A percentile compares a stretch with the other conserved stretches of the same genome.
phyloP scores from a whole-genome alignment of 2,797 vertebrate genomes.

The Cyprinodon diabolis region DNA sequence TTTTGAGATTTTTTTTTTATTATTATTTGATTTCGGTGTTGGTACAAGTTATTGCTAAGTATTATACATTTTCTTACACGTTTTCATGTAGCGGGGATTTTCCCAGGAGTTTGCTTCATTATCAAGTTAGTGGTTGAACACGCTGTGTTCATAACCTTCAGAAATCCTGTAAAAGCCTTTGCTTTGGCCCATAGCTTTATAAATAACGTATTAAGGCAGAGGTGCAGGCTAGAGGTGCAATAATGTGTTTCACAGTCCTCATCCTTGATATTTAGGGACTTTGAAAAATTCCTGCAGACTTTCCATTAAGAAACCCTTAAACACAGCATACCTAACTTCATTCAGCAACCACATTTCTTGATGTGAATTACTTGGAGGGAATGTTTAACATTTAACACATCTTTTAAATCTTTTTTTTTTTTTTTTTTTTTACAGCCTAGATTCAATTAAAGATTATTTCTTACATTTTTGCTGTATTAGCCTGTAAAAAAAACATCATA shows the following conservation, averaged over 20 bases:
- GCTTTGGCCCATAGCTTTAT: slow-evolving; percentile 15
- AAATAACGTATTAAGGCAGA: slow-evolving; percentile 25
- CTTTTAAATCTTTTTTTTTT: background rate
- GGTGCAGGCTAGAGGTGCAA: background rate
- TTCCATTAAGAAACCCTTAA: background rate
- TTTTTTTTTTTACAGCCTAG: background rate
- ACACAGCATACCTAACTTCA: background rate
- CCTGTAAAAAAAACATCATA: background rate
- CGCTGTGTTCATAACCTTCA: slow-evolving; percentile 21
- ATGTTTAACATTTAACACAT: background rate
- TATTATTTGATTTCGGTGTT: background rate
- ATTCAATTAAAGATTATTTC: slow-evolving; percentile 1
- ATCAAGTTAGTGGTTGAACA: slow-evolving; percentile 3
- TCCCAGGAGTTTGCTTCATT: slow-evolving; percentile 1
- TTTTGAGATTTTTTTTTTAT: background rate
- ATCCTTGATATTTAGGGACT: background rate
- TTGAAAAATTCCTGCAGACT: slow-evolving; percentile 5
- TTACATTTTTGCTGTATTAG: background rate
- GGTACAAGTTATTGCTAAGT: background rate
- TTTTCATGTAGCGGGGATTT: background rate
- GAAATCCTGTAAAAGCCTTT: slow-evolving; percentile 1
- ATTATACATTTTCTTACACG: background rate
- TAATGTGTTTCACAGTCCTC: background rate
- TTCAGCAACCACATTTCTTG: background rate
- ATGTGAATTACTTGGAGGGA: background rate